Conservation (phyloP, 23 tunicate genomes). For the Ciona savignyi region DNA sequence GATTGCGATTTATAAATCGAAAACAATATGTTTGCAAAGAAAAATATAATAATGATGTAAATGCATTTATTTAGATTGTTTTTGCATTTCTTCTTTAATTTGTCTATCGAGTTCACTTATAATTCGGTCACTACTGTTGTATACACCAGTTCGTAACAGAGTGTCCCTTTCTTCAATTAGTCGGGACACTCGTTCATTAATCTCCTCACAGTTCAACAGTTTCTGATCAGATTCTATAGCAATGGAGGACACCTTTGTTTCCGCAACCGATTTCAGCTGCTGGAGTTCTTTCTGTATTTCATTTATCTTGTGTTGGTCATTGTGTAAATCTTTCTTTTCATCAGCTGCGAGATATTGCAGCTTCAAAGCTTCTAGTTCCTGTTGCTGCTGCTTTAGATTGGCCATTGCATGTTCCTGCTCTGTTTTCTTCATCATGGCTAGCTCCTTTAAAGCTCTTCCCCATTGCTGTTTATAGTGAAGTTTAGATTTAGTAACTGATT, state of each 20-base stretch:
- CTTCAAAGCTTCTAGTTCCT: constrained; percentile 79
- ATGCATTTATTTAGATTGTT: constrained; percentile 9
- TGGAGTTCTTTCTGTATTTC: constrained; percentile 49
- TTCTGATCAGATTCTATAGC: constrained; percentile 36
- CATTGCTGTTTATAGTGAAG: constrained; percentile 98
- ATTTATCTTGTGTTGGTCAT: constrained; percentile 55
- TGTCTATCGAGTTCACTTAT: constrained; percentile 89
- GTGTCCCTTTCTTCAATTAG: constrained; percentile 95
- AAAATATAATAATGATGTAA: too few species aligned
- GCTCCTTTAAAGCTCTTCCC: constrained; percentile 86
- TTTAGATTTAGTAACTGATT: constrained; percentile 81
- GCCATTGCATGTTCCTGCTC: constrained; percentile 95
- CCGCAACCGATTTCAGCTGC: constrained; percentile 11
- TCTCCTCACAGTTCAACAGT: constrained; percentile 21
- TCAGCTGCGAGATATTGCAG: constrained; percentile 49
- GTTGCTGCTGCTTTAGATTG: constrained; percentile 78
- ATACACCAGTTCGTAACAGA: constrained; percentile 86
- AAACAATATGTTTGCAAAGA: too few species aligned
- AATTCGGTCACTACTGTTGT: constrained; percentile 79
- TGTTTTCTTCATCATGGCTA: constrained; percentile 77
- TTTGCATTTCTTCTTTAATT: constrained; percentile 81
- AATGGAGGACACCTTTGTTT: constrained; percentile 19
- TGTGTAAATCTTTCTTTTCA: constrained; percentile 58
- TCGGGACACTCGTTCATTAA: constrained; percentile 84
- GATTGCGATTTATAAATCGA: too few species aligned